Evolutionary conservation across 1,140 invertebrate genomes (phyloP), one percentile per base, ranked within the genome.

Genomic region (Philaenus spumarius): DNA sequence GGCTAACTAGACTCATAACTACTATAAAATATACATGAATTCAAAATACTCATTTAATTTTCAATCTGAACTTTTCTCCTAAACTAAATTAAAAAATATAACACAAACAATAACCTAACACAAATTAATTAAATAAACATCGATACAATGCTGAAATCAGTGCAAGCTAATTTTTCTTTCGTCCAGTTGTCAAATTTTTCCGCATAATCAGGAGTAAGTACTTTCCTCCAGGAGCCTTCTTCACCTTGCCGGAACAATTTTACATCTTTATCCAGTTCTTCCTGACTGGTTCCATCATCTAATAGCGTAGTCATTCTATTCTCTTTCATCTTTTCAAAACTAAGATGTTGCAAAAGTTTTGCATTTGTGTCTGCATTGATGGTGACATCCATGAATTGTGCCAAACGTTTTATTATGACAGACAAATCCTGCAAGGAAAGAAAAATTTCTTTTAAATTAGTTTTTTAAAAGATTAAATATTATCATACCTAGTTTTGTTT

Each of bases 301-400:
- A 30, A 30, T 9, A 30, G 26, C 3, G 26, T 30, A 9, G 26
- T 9, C 26, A 59, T 68, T 63, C 15, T 63, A 45, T 34, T 63
- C 63, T 62, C 63, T 92, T 53, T 30, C 26, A 30, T 30, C 26
- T 81, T 85, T 9, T 84, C 75, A 65, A 94, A 92, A 37, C 84
- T 85, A 0, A 92, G 72, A 67, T 93, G 85, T 1, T 88, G 79
- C 34, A 79, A 79, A 0, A 95, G 74, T 17, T 75, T 76, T 0
- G 77, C 70, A 1, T 89, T 71, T 52, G 89, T 76, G 14, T 83
- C 75, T 1, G 86, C 81, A 0, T 73, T 80, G 3, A 91, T 60
- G 0, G 70, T 68, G 69, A 87, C 87, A 0, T 78, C 77, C 5
- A 95, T 69, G 70, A 93, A 94, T 17, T 79, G 67, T 0, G 87